Conservation (phyloP, 2,113 vertebrate species). For the Pseudonaja textilis region DNA sequence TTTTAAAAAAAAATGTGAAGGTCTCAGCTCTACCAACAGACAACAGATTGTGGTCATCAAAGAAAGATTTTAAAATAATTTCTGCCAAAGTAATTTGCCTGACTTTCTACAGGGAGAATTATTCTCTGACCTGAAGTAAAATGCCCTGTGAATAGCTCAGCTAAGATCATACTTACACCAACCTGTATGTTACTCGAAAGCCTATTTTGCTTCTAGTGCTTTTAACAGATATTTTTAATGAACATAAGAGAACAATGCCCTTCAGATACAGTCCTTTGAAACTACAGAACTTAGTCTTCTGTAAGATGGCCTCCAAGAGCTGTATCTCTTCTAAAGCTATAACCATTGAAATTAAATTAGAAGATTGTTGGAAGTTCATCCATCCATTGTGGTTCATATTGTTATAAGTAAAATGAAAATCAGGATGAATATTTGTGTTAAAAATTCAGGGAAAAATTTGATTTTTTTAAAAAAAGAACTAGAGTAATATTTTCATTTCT, state of each 20-base stretch:
- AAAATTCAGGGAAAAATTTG: neutral
- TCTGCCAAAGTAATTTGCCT: neutral
- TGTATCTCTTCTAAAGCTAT: neutral
- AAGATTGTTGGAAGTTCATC: neutral
- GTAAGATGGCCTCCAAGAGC: neutral
- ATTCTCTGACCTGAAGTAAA: neutral
- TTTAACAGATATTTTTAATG: neutral
- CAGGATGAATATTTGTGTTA: neutral
- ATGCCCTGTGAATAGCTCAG: neutral
- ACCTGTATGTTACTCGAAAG: neutral
- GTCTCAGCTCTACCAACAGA: neutral
- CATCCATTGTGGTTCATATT: neutral
- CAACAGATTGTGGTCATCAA: neutral
- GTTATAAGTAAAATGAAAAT: neutral
- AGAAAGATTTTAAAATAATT: neutral
- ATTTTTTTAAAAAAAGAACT: conserved; percentile 14
- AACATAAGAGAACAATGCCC: neutral
- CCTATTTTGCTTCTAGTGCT: neutral
- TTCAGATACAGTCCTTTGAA: neutral
- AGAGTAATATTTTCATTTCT: conserved; percentile 34
- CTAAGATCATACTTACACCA: neutral
- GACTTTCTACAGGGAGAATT: neutral
- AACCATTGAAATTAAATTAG: neutral
- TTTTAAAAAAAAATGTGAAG: neutral
- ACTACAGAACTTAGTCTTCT: neutral